A percentile compares a stretch with the other conserved stretches of the same genome.
These are phyloP conservation scores for Cheumatopsyche charites DNA, from an alignment of 1,140 invertebrate genomes.

Conservation along the genomic window DNA sequence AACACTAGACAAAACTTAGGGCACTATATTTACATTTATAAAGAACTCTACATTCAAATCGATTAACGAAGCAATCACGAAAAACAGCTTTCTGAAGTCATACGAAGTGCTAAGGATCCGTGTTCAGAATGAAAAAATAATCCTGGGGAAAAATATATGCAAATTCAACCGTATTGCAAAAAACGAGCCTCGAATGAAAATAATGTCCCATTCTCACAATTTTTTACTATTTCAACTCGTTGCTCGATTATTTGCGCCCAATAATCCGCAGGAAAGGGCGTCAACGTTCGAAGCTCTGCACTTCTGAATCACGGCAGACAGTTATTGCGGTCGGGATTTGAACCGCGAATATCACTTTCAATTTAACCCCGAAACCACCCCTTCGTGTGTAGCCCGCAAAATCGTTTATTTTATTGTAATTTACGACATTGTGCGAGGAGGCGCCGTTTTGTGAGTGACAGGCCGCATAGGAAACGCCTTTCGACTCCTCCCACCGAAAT, in stretches of 20 bases:
- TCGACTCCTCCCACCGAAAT: neutral
- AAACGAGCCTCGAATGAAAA: too few species aligned
- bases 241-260: slow-evolving; percentile 42
- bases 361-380: slow-evolving; percentile 25
- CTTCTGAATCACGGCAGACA: slow-evolving; percentile 30
- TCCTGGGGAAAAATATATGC: too few species aligned
- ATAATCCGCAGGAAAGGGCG: slow-evolving; percentile 46
- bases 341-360: slow-evolving; percentile 38
- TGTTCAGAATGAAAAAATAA: too few species aligned
- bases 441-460: slow-evolving; percentile 45
- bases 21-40: too few species aligned
- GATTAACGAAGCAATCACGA: too few species aligned
- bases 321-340: slow-evolving; percentile 45
- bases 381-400: neutral
- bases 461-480: slow-evolving; percentile 13
- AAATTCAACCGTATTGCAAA: too few species aligned
- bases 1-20: too few species aligned
- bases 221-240: slow-evolving; percentile 14
- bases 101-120: too few species aligned
- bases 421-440: slow-evolving; percentile 42
- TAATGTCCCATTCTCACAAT: too few species aligned
- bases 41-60: too few species aligned
- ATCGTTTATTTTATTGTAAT: slow-evolving; percentile 47
- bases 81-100: too few species aligned
- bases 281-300: neutral